Evolutionary conservation across 2,113 vertebrate genomes (phyloP), one percentile per base, ranked within the genome.

Genomic region (Bagarius yarrelli): DNA sequence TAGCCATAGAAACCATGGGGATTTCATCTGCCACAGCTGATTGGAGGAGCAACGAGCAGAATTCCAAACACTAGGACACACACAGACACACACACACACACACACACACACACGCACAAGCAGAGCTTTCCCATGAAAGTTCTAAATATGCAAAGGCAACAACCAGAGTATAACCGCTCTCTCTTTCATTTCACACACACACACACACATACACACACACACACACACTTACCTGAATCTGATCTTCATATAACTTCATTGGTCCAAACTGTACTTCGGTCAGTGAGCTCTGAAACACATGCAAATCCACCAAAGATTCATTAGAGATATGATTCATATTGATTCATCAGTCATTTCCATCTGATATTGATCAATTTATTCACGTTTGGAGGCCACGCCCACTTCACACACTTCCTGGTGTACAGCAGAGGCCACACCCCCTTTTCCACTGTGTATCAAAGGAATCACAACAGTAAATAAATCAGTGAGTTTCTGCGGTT

Each of bases 221-320:
- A 25, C 30, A 61, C 59, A 50, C 25, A 13, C 8, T 72, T 97
- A 98, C 98, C 98, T 99, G 96, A 95, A 98, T 95, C 85, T 96
- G 96, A 92, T 98, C 95, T 92, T 94, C 95, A 91, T 94, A 94
- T 90, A 99, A 95, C 93, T 94, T 97, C 98, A 98, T 98, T 90
- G 96, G 97, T 88, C 98, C 98, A 91, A 99, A 98, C 86, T 96
- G 96, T 92, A 99, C 95, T 87, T 96, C 95, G 83, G 95, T 93
- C 86, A 94, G 91, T 84, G 93, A 87, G 88, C 91, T 93, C 98
- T 98, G 90, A 85, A 92, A 91, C 59, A 89, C 13, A 53, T 72
- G 53, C 19, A 72, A 32, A 53, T 67, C 83, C 83, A 2, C 70
- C 66, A 11, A 19, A 60, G 57, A 76, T 34, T 57, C 25, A 36